A percentile compares a stretch with the other conserved stretches of the same genome.
These are phyloP conservation scores for Toxostoma redivivum DNA, from an alignment of 2,113 vertebrate species.

Conservation along the genomic window DNA sequence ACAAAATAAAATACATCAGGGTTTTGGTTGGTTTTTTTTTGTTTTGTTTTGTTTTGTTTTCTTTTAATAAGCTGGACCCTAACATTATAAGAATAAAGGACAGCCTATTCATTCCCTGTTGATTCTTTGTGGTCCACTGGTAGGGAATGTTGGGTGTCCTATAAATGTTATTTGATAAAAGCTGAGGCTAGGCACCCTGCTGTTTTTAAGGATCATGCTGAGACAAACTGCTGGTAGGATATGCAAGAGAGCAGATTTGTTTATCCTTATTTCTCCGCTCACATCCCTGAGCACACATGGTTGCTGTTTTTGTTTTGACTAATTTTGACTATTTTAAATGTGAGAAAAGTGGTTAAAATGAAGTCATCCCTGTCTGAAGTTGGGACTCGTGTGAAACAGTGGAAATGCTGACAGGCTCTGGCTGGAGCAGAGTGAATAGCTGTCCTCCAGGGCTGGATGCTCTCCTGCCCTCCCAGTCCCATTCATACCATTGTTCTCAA, in stretches of 20 bases:
- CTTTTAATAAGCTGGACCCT: neutral
- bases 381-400: constrained; percentile 55
- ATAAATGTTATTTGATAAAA: constrained; percentile 55
- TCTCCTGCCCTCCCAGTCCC: neutral
- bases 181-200: constrained; percentile 21
- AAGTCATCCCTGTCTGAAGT: constrained; percentile 40
- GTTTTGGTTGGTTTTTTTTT: neutral
- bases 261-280: constrained; percentile 46
- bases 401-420: constrained; percentile 43
- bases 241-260: constrained; percentile 37
- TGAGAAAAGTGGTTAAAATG: constrained; percentile 62
- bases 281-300: constrained; percentile 60
- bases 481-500: neutral
- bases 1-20: neutral
- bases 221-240: constrained; percentile 18
- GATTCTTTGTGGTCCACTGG: constrained; percentile 24
- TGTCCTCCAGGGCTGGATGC: neutral
- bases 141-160: neutral
- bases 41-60: neutral
- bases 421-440: neutral
- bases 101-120: neutral
- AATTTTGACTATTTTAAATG: constrained; percentile 61
- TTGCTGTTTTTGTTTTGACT: constrained; percentile 72
- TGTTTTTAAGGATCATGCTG: constrained; percentile 49
- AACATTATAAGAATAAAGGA: constrained; percentile 36